Conservation (phyloP, 2,113 vertebrate genomes). For the Ictidomys tridecemlineatus region DNA sequence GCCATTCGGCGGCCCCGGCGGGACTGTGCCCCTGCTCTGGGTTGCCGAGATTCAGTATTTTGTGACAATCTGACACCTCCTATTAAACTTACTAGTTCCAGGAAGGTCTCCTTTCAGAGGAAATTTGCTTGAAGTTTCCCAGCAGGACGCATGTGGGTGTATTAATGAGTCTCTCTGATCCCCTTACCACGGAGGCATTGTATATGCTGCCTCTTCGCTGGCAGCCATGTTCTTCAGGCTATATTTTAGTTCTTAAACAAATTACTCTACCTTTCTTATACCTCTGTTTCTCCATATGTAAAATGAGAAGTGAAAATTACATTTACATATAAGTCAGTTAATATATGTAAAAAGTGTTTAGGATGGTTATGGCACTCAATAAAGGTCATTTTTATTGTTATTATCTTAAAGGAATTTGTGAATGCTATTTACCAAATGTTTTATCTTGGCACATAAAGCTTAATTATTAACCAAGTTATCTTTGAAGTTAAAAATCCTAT, state of each 20-base stretch:
- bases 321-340: background rate
- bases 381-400: background rate
- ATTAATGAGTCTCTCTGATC: too few relatives aligned
- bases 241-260: background rate
- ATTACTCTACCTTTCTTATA: background rate
- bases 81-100: too few relatives aligned
- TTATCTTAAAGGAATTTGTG: background rate
- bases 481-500: slow-evolving; percentile 36
- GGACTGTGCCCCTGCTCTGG: too few relatives aligned
- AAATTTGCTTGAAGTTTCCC: too few relatives aligned
- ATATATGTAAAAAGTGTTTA: background rate
- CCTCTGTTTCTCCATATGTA: background rate
- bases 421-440: background rate
- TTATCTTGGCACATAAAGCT: background rate
- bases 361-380: background rate
- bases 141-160: too few relatives aligned
- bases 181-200: too few relatives aligned
- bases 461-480: slow-evolving; percentile 20
- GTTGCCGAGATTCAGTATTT: too few relatives aligned
- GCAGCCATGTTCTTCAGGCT: too few relatives aligned
- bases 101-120: too few relatives aligned
- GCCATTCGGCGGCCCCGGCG: too few relatives aligned
- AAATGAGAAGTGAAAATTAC: slow-evolving; percentile 50
- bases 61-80: too few relatives aligned
- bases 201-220: too few relatives aligned